These are phyloP conservation scores for Hololepta plana DNA, from an alignment of 2,888 invertebrate genomes.

Conservation along the genomic window DNA sequence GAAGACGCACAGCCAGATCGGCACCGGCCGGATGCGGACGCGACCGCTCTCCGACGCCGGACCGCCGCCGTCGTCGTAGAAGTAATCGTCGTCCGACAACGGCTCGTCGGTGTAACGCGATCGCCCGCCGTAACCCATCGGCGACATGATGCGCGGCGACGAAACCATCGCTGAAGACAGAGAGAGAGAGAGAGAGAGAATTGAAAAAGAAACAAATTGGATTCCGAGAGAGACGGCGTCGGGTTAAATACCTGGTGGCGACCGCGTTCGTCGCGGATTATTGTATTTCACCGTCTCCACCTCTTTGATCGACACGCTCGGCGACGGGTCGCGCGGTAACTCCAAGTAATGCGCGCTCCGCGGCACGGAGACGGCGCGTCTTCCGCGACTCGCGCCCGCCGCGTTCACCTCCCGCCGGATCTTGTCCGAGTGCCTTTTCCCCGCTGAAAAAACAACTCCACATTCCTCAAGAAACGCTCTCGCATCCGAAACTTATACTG, in stretches of 20 bases:
- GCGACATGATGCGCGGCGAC: slow-evolving; percentile 45
- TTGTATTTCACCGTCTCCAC: slow-evolving; percentile 2
- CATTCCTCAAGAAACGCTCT: too few relatives aligned
- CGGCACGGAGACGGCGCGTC: slow-evolving; percentile 18
- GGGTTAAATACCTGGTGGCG: too few relatives aligned
- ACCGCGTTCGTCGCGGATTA: background rate
- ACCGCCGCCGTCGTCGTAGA: slow-evolving; percentile 14
- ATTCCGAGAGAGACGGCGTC: too few relatives aligned
- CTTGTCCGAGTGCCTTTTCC: too few relatives aligned
- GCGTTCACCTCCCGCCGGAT: too few relatives aligned
- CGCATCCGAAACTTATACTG: slow-evolving; percentile 6
- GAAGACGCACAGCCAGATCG: slow-evolving; percentile 78
- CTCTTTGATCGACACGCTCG: slow-evolving; percentile 11
- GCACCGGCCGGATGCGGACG: slow-evolving; percentile 48
- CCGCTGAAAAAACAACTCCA: too few relatives aligned
- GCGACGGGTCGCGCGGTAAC: slow-evolving; percentile 18
- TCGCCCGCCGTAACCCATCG: slow-evolving; percentile 44
- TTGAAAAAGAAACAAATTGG: background rate
- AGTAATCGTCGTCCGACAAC: slow-evolving; percentile 38
- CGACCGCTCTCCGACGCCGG: slow-evolving; percentile 20
- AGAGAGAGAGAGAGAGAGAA: background rate
- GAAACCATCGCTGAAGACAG: slow-evolving; percentile 2
- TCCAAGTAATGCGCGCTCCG: slow-evolving; percentile 17
- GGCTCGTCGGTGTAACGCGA: slow-evolving; percentile 39
- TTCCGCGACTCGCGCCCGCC: slow-evolving; percentile 7